A percentile compares a stretch with the other conserved stretches of the same genome.
Conservation (phyloP, 2,888 invertebrate species). For the Hydropsyche betteni region DNA sequence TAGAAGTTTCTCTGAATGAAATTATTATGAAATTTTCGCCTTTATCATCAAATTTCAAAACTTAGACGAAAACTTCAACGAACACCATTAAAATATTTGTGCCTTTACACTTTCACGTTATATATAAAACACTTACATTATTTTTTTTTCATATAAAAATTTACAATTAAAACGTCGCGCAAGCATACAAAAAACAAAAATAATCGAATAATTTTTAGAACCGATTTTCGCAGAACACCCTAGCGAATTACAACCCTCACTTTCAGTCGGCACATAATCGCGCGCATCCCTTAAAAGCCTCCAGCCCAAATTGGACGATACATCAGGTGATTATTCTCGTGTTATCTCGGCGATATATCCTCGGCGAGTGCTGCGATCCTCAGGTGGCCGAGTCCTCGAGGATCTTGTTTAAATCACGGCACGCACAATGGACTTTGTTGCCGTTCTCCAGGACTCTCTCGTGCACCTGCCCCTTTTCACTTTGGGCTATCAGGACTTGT, state of each 20-base stretch:
- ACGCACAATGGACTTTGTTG: constrained; percentile 7
- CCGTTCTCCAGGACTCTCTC: too few relatives aligned
- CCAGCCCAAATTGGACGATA: constrained; percentile 27
- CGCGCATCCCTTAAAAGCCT: constrained; percentile 25
- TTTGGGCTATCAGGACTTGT: background rate
- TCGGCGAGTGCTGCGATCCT: background rate
- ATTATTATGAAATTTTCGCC: too few relatives aligned
- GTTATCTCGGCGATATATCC: constrained; percentile 8
- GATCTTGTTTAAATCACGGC: constrained; percentile 32
- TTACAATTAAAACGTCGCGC: too few relatives aligned
- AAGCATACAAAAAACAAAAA: too few relatives aligned
- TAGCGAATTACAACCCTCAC: constrained; percentile 3
- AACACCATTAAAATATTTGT: too few relatives aligned
- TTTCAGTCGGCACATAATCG: background rate
- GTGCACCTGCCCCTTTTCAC: background rate
- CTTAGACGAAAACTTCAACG: too few relatives aligned
- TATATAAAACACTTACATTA: too few relatives aligned
- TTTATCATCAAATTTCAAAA: too few relatives aligned
- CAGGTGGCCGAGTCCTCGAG: constrained; percentile 29
- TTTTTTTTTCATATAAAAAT: too few relatives aligned
- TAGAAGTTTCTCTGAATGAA: too few relatives aligned
- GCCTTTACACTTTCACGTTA: too few relatives aligned
- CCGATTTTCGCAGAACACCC: background rate
- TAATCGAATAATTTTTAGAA: too few relatives aligned
- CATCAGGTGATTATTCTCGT: constrained; percentile 34